Evolutionary conservation across 64 coral and sea anemone species (phyloP), one percentile per base, ranked within the genome.

Genomic region (Acropora yongei): DNA sequence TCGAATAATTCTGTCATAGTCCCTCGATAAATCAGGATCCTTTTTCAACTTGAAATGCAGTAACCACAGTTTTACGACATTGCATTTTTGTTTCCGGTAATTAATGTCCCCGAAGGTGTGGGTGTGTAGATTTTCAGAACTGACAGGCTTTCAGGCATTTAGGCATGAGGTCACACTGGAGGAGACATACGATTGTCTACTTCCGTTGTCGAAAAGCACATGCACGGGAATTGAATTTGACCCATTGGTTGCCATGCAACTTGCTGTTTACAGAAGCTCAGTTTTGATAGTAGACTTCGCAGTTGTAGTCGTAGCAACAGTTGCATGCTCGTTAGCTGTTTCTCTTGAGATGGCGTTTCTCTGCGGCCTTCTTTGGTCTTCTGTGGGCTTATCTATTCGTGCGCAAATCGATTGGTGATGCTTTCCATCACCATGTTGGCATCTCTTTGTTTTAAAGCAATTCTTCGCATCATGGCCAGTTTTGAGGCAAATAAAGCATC

Each of bases 341-440:
- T 47, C 44, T 45, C 5, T 77, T 72, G 12, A 41, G 78, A 45
- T 47, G 76, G 80, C 10, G 75, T 90, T 41, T 49, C 79, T 66
- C 1, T 47, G 57, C 9, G 17, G 61, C 57, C 4, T 41, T 88
- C 74, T 47, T 20, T 49, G 8, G 67, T 42, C 17, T 84, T 84
- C 48, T 55, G 46, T 16, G 41, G 4, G 68, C 47, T 19, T 74
- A 40, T 80, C 67, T 6, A 78, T 60, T 42, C 68, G 68, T 67
- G 78, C 55, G 76, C 92, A 89, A 55, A 93, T 93, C n/a, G 92
- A 94, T 79, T 94, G 92, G 68, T 89, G 87, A 85, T 89, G 92
- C 60, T 77, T 89, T 63, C 87, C 72, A 75, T 78, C 45, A 50
- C 92, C 89, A 13, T 94, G 78, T 57, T 72, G 86, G 66, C 92